Conservation (phyloP, 2,797 vertebrate genomes). For the Pantherophis alleghaniensis region DNA sequence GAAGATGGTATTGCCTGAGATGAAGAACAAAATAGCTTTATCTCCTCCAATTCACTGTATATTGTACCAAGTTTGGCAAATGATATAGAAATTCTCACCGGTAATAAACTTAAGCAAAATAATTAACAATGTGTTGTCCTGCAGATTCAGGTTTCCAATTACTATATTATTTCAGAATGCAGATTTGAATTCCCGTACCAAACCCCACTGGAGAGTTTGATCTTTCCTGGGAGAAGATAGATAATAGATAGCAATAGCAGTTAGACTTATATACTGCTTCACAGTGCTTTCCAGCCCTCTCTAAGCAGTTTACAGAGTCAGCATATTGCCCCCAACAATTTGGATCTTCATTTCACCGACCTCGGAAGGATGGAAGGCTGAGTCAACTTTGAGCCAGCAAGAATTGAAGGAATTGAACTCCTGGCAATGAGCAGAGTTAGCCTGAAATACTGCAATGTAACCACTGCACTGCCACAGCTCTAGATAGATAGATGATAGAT, state of each 20-base stretch:
- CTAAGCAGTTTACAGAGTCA: too few relatives aligned
- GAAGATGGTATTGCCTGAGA: neutral
- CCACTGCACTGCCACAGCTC: too few relatives aligned
- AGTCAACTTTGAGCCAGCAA: too few relatives aligned
- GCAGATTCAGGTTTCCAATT: neutral
- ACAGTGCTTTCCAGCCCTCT: too few relatives aligned
- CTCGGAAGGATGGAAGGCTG: too few relatives aligned
- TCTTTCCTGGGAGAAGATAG: neutral
- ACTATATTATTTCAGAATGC: neutral
- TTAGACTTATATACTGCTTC: too few relatives aligned
- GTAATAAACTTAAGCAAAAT: neutral
- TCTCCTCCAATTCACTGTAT: neutral
- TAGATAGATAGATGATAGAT: too few relatives aligned
- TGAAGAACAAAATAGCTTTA: neutral
- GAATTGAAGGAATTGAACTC: too few relatives aligned
- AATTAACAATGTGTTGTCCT: constrained; percentile 36
- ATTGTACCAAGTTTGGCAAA: neutral
- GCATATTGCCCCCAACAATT: too few relatives aligned
- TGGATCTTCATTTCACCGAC: too few relatives aligned
- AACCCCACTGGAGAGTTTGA: neutral
- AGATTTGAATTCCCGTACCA: neutral
- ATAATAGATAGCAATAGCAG: neutral
- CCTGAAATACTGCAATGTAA: too few relatives aligned
- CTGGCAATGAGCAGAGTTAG: too few relatives aligned
- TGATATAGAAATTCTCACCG: neutral